Conservation (phyloP, 2,888 invertebrate species). For the Frankliniella fusca region DNA sequence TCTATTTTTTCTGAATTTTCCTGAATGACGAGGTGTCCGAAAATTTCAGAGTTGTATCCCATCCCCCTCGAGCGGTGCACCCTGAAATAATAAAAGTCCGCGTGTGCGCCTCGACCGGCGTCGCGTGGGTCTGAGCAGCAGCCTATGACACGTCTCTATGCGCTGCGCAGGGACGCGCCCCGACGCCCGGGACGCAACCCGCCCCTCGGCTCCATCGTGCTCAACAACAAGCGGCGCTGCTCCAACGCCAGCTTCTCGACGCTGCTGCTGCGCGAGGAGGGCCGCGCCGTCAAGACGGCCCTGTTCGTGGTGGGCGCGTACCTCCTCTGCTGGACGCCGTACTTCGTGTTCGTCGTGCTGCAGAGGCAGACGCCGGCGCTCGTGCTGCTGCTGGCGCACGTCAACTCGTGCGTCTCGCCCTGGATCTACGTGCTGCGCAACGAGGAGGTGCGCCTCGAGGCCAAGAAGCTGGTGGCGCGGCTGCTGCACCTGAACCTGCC, state of each 20-base stretch:
- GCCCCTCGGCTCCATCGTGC: conserved; percentile 29
- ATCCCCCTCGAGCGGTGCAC: too few relatives aligned
- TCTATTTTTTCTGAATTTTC: too few relatives aligned
- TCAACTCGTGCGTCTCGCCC: conserved; percentile 42
- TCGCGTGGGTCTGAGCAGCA: too few relatives aligned
- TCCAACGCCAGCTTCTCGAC: conserved; percentile 48
- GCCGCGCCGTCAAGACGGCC: conserved; percentile 52
- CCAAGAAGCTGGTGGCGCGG: conserved; percentile 23
- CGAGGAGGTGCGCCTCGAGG: conserved; percentile 46
- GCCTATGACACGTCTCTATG: not conserved
- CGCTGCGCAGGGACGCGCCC: not conserved
- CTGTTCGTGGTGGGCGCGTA: conserved; percentile 51
- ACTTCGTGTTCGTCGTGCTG: conserved; percentile 42
- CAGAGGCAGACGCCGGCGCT: conserved; percentile 29
- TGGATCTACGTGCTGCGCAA: conserved; percentile 53
- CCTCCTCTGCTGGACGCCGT: conserved; percentile 52
- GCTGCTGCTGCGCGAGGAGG: conserved; percentile 51
- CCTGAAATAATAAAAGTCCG: too few relatives aligned
- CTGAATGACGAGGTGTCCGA: too few relatives aligned
- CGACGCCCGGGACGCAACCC: conserved; percentile 34
- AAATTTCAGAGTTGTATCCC: too few relatives aligned
- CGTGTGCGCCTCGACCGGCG: too few relatives aligned
- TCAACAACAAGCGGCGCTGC: conserved; percentile 42
- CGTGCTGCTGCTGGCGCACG: conserved; percentile 45
- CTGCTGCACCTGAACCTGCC: conserved; percentile 33